These are phyloP conservation scores for Heliconius hortense DNA, from an alignment of 2,888 invertebrate genomes.

Conservation along the genomic window DNA sequence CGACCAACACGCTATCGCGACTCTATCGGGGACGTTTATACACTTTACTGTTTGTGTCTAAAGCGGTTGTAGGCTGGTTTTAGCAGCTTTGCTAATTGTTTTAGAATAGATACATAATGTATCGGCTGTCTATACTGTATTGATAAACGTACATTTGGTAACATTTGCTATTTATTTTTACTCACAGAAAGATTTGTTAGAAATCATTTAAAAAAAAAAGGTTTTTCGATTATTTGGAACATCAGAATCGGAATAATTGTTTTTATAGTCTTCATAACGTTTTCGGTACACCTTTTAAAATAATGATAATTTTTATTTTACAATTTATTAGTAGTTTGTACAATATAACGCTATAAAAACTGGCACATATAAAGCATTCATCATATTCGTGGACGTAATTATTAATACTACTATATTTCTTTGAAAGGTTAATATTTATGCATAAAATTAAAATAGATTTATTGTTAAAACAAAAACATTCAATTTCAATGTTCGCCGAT, in stretches of 20 bases:
- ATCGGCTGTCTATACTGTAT: neutral
- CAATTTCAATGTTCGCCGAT: slow-evolving; percentile 17
- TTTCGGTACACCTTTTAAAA: neutral
- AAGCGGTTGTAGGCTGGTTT: slow-evolving; percentile 29
- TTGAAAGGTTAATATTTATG: slow-evolving; percentile 17
- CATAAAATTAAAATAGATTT: slow-evolving; percentile 16
- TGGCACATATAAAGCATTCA: neutral
- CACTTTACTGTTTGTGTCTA: slow-evolving; percentile 37
- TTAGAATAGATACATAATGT: slow-evolving; percentile 7
- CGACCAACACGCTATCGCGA: slow-evolving; percentile 48
- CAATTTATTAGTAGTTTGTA: neutral
- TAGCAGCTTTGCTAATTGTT: slow-evolving; percentile 30
- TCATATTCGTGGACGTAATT: slow-evolving; percentile 9
- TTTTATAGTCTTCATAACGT: neutral
- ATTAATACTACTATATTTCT: slow-evolving; percentile 16
- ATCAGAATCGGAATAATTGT: neutral
- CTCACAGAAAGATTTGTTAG: no score
- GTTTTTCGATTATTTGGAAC: neutral
- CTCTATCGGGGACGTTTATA: slow-evolving; percentile 46
- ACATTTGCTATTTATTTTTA: neutral
- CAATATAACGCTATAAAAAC: neutral
- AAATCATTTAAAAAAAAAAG: no score
- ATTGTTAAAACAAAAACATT: slow-evolving; percentile 20
- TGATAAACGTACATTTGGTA: neutral
- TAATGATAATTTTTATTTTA: neutral